Percentiles rank a stretch among this genome's conserved stretches.
Evolutionary conservation across 35 echinoderm and acorn worm species (phyloP).

Genomic region (Hemicentrotus pulcherrimus): DNA sequence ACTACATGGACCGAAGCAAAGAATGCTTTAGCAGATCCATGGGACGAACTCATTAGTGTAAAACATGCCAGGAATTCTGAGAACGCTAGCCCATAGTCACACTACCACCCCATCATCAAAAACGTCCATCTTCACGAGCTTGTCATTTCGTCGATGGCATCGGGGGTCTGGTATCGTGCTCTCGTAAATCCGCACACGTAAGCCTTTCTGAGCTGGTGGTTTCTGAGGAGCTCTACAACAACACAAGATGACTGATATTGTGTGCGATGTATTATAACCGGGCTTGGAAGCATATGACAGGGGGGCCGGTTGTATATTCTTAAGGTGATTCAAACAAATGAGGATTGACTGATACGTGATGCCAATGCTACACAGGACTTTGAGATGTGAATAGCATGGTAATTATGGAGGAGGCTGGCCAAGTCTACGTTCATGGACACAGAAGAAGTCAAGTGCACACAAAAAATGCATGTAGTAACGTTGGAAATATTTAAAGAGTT

Average conservation of each 20-base stretch:
- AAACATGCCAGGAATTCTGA: background rate
- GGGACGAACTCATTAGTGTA: conserved; percentile 35
- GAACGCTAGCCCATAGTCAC: background rate
- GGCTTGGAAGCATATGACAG: background rate
- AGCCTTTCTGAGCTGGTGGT: conserved; percentile 6
- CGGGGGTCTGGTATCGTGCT: background rate
- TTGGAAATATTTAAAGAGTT: too few species aligned
- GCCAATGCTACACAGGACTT: background rate
- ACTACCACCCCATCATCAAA: conserved; percentile 36
- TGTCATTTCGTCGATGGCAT: background rate
- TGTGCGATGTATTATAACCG: conserved; percentile 10
- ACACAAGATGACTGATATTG: conserved; percentile 18
- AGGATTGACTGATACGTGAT: conserved; percentile 12
- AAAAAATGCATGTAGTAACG: background rate
- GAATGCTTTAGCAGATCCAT: background rate
- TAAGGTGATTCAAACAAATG: background rate
- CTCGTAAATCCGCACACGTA: conserved; percentile 9
- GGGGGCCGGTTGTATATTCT: conserved; percentile 8
- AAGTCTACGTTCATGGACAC: background rate
- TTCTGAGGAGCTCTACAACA: background rate
- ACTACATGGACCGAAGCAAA: background rate
- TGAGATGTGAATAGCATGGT: background rate
- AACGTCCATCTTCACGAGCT: conserved; percentile 25
- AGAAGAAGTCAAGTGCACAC: background rate
- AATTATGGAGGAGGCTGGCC: background rate